These are phyloP conservation scores for Phoenicopterus ruber DNA, from an alignment of 2,113 vertebrate species.

Conservation along the genomic window DNA sequence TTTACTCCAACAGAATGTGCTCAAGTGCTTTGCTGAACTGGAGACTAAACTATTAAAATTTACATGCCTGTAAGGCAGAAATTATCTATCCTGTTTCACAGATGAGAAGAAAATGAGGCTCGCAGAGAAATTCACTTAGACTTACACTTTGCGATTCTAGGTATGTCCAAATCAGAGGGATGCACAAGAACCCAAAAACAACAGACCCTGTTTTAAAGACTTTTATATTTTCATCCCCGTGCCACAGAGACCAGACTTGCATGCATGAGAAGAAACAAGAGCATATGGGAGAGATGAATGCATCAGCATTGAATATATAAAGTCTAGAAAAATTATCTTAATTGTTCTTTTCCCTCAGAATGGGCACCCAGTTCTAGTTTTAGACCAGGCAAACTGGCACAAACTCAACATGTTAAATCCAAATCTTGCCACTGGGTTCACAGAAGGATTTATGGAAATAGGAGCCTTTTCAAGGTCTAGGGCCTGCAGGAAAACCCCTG, in stretches of 20 bases:
- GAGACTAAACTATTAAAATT: neutral
- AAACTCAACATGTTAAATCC: neutral
- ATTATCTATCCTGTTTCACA: neutral
- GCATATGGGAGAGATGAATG: neutral
- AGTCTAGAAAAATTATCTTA: neutral
- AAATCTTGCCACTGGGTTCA: neutral
- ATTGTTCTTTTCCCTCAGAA: neutral
- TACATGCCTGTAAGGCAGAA: conserved; percentile 27
- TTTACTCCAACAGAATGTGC: neutral
- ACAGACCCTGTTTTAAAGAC: neutral
- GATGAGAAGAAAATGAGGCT: neutral
- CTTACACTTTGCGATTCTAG: neutral
- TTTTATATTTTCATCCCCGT: neutral
- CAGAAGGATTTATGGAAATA: neutral
- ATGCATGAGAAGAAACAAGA: neutral
- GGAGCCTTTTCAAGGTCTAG: neutral
- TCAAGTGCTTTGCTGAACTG: conserved; percentile 23
- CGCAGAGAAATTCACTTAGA: neutral
- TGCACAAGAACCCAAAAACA: neutral
- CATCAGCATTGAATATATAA: rapidly evolving
- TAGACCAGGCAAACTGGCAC: neutral
- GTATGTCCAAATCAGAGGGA: neutral
- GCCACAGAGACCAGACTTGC: neutral
- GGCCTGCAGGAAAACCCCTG: neutral
- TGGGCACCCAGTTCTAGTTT: neutral